Percentiles rank a stretch among this genome's conserved stretches.
phyloP scores from a whole-genome alignment of 1,140 invertebrate genomes.

The Camponotus pennsylvanicus region DNA sequence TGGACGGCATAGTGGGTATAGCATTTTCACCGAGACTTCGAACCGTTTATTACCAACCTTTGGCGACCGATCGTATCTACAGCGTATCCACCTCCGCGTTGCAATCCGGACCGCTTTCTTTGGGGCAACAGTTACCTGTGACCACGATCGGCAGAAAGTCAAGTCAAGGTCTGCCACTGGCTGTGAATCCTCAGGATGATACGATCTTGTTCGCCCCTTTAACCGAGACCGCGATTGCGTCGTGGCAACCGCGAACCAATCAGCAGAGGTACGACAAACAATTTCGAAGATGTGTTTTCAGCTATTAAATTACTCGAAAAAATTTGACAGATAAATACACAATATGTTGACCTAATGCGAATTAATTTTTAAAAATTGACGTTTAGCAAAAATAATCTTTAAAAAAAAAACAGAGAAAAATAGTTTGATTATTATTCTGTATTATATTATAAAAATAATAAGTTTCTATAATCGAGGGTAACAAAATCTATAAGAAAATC shows the following conservation, averaged over 20 bases:
- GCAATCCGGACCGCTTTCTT: constrained; percentile 89
- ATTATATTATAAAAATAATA: background rate
- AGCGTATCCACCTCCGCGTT: constrained; percentile 91
- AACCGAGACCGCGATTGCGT: constrained; percentile 91
- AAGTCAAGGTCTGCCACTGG: constrained; percentile 92
- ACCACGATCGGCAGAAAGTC: constrained; percentile 92
- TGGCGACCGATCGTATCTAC: constrained; percentile 93
- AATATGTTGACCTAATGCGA: background rate
- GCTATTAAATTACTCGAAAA: background rate
- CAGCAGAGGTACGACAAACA: constrained; percentile 86
- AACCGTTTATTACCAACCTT: constrained; percentile 92
- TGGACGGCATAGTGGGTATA: constrained; percentile 93
- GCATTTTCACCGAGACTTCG: constrained; percentile 90
- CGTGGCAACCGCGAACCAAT: constrained; percentile 91
- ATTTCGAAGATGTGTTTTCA: constrained; percentile 12
- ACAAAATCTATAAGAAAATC: background rate
- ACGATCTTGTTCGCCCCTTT: constrained; percentile 91
- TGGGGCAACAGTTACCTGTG: constrained; percentile 90
- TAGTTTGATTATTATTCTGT: background rate
- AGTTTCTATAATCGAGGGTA: background rate
- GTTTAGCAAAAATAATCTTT: background rate
- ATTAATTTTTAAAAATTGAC: background rate
- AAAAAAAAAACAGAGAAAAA: no score
- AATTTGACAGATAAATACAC: background rate
- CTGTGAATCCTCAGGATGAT: constrained; percentile 90